These are phyloP conservation scores for Aythya baeri DNA, from an alignment of 2,113 vertebrate genomes.

Conservation along the genomic window DNA sequence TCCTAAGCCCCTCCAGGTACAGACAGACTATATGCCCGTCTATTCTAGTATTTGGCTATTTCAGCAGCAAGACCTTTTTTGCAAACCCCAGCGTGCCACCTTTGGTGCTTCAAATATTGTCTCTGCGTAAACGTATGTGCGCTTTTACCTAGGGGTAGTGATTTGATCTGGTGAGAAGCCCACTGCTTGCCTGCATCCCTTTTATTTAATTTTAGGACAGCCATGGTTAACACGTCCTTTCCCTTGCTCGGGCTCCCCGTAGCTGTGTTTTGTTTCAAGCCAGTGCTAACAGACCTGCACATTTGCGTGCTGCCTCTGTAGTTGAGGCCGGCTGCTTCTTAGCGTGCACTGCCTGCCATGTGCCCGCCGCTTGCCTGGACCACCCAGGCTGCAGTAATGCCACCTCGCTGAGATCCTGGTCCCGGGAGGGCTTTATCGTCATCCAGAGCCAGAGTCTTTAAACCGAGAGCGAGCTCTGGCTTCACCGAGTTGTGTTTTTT, in stretches of 20 bases:
- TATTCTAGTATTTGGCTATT: background rate
- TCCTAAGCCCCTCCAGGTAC: background rate
- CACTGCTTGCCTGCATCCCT: background rate
- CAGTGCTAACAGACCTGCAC: background rate
- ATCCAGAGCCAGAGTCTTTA: background rate
- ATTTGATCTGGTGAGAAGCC: background rate
- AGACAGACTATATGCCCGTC: background rate
- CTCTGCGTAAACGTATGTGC: background rate
- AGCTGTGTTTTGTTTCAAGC: background rate
- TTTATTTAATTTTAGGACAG: background rate
- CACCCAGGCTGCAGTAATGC: background rate
- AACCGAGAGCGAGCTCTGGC: background rate
- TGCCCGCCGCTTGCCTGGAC: background rate
- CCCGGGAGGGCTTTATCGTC: background rate
- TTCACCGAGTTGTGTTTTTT: background rate
- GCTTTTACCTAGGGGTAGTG: background rate
- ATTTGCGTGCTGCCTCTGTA: background rate
- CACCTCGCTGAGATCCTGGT: background rate
- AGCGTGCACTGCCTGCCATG: background rate
- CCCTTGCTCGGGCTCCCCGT: background rate
- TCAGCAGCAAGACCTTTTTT: background rate
- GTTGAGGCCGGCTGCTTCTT: background rate
- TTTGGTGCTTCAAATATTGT: background rate
- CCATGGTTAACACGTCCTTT: background rate
- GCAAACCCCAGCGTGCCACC: background rate